Conservation (phyloP, 2,113 vertebrate genomes). For the Corynorhinus townsendii region DNA sequence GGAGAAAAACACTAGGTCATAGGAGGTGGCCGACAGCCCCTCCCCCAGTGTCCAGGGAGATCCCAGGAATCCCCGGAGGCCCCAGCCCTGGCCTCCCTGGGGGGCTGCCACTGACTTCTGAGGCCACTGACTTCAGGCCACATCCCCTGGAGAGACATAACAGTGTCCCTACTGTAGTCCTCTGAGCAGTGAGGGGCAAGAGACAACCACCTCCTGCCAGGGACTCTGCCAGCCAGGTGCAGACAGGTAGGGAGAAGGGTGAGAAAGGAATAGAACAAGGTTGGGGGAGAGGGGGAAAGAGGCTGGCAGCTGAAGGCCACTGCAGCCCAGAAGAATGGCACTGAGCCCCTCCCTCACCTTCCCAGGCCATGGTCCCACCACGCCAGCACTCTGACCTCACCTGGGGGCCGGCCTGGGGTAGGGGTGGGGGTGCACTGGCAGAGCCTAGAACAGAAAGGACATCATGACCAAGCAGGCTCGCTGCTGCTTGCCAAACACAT, state of each 20-base stretch:
- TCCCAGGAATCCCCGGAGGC: neutral
- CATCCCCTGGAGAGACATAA: accelerated
- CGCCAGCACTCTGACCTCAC: neutral
- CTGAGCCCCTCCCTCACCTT: neutral
- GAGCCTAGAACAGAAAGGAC: neutral
- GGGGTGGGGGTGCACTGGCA: neutral
- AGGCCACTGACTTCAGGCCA: neutral
- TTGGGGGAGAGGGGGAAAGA: neutral
- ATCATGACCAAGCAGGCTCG: neutral
- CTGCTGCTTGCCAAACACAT: neutral
- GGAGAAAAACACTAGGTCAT: neutral
- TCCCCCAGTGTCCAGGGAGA: neutral
- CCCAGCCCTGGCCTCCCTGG: neutral
- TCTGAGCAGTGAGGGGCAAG: neutral
- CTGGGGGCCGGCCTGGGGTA: neutral
- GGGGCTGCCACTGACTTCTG: neutral
- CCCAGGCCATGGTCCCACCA: no score
- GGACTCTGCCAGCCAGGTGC: neutral
- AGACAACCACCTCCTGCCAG: neutral
- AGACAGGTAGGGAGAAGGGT: neutral
- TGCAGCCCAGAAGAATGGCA: neutral
- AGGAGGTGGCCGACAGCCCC: neutral
- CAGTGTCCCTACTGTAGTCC: neutral
- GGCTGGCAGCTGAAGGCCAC: neutral
- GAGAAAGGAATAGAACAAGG: neutral